Evolutionary conservation across 2,113 vertebrate species (phyloP).

Genomic region (Arizona elegans): DNA sequence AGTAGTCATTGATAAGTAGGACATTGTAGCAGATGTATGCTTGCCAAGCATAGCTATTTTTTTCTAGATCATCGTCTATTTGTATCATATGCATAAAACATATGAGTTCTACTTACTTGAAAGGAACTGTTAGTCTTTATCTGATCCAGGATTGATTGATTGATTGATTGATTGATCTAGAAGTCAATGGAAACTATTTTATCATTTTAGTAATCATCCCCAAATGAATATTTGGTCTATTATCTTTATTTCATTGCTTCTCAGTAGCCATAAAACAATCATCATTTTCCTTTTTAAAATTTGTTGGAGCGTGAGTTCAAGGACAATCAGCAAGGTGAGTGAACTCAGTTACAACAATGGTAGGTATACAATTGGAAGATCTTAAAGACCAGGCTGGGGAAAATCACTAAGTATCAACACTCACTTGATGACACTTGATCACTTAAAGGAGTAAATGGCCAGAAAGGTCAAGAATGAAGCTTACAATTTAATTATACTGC

Average conservation of each 20-base stretch:
- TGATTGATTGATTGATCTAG: not conserved
- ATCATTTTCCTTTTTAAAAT: not conserved
- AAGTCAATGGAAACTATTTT: not conserved
- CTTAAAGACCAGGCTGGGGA: not conserved
- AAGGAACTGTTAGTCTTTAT: not conserved
- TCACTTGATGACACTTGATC: not conserved
- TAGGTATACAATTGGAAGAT: not conserved
- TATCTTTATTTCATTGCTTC: not conserved
- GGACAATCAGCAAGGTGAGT: not conserved
- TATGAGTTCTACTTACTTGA: not conserved
- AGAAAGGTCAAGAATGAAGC: not conserved
- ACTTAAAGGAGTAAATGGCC: not conserved
- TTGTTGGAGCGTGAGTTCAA: not conserved
- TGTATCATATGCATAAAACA: not conserved
- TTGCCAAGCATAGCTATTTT: not conserved
- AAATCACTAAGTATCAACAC: not conserved
- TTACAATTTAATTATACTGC: conserved; percentile 10
- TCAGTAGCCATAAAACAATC: not conserved
- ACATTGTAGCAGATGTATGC: too few relatives aligned
- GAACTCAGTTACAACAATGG: not conserved
- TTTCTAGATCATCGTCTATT: not conserved
- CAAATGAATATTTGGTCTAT: not conserved
- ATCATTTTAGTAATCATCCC: not conserved
- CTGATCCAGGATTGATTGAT: not conserved
- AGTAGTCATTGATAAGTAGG: too few relatives aligned